Percentiles rank a stretch among this genome's conserved stretches.
Conservation (phyloP, 2,113 vertebrate species). For the Tylochromis polylepis region DNA sequence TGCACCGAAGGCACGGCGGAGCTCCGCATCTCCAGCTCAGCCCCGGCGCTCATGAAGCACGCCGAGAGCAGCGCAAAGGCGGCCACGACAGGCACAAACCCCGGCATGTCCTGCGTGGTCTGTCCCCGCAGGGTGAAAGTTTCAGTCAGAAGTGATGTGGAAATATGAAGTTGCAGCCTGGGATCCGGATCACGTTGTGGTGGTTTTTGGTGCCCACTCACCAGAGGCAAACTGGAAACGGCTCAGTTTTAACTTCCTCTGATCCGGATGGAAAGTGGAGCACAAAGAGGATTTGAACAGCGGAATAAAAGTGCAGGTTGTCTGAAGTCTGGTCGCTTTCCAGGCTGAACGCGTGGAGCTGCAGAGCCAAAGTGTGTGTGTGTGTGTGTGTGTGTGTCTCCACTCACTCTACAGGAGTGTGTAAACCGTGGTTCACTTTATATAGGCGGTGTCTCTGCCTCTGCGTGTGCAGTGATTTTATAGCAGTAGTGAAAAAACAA, state of each 20-base stretch:
- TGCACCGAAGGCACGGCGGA: neutral
- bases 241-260: neutral
- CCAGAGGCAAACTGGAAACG: neutral
- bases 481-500: neutral
- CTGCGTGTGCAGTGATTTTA: neutral
- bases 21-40: neutral
- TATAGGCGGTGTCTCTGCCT: neutral
- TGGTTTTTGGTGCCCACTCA: neutral
- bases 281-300: neutral
- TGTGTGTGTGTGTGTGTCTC: neutral
- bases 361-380: neutral
- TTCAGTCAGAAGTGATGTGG: neutral
- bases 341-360: conserved; percentile 41
- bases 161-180: neutral
- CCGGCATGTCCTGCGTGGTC: conserved; percentile 26
- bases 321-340: conserved; percentile 6
- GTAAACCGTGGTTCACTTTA: conserved; percentile 7
- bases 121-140: neutral
- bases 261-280: neutral
- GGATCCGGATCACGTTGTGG: neutral
- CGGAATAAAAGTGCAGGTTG: neutral
- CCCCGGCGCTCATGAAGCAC: neutral
- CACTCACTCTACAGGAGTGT: neutral
- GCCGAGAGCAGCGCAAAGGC: neutral
- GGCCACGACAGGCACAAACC: conserved; percentile 7